Base-by-base conservation (phyloP, 2,797 vertebrate genomes). In the Coccyzus lansbergi region DNA sequence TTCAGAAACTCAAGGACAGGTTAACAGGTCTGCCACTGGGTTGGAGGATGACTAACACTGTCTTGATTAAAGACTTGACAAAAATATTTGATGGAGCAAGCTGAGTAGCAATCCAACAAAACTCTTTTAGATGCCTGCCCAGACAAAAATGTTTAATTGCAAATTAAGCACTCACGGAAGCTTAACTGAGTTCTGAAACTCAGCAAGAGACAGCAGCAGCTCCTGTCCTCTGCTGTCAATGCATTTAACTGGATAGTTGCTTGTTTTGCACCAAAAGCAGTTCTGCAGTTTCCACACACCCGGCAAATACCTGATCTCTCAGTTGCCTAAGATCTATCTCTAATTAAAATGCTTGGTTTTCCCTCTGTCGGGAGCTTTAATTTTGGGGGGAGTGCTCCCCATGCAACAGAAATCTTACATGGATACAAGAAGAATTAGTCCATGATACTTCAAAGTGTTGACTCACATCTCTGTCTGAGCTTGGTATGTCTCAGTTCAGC, bases 301-400 rank as follows among this genome's bases (percentile, higher is more conserved):
- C 88, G 93, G 90, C 84, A 90, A 81, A 86, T 79, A 78, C 80
- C 63, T 71, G 60, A 69, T 72, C 71, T 55, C 91, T 83, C 63
- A 14, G 17, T 21, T 71, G 36, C 14, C 67, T 28, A 15, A 55
- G 40, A 31, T 10, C 21, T 58, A 65, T n/a, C 72, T 75, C 62
- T 44, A 44, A 44, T 44, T 46, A 70, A 91, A 86, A 77, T 58
- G 33, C 15, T 3, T 59, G 64, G 38, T 77, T 93, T 95, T 55
- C 75, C 56, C 60, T 72, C 56, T 48, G 44, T 93, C 11, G 10
- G 4, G 15, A 16, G 25, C 33, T 67, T 85, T 28, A 49, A 81
- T 92, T 85, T 92, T 83, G 70, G 15, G 74, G 60, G 38, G 85
- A 38, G 26, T 59, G 60, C 40, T 36, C 72, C 63, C 81, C 84